These are phyloP conservation scores for Yponomeuta plumbellus DNA, from an alignment of 2,888 invertebrate species.

Conservation along the genomic window DNA sequence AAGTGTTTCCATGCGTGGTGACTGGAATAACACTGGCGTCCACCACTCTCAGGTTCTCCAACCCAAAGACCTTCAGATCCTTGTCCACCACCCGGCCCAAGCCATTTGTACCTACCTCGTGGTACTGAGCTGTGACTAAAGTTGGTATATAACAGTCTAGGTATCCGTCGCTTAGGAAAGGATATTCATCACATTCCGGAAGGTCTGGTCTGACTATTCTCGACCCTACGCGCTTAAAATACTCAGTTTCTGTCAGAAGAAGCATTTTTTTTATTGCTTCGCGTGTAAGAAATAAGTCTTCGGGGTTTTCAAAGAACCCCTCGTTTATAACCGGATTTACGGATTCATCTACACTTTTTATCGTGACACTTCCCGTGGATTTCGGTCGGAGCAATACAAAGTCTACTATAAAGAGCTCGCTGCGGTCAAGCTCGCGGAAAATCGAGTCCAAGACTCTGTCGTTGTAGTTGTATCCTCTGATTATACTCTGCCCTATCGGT, in stretches of 20 bases:
- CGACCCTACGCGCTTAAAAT: slow-evolving; percentile 28
- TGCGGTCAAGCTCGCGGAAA: background rate
- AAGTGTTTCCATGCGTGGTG: slow-evolving; percentile 7
- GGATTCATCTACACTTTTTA: slow-evolving; percentile 7
- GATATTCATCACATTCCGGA: slow-evolving; percentile 32
- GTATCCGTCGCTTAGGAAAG: slow-evolving; percentile 42
- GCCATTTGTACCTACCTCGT: slow-evolving; percentile 50
- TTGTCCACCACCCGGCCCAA: slow-evolving; percentile 18
- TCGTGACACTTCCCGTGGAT: slow-evolving; percentile 38
- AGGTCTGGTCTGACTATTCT: slow-evolving; percentile 41
- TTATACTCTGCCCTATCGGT: slow-evolving; percentile 28
- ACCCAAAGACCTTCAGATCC: slow-evolving; percentile 14
- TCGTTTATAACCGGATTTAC: background rate
- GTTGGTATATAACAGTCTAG: slow-evolving; percentile 48
- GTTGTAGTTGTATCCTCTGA: slow-evolving; percentile 4
- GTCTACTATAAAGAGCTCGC: slow-evolving; percentile 26
- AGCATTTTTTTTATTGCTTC: slow-evolving; percentile 34
- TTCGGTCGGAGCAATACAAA: slow-evolving; percentile 33
- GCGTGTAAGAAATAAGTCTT: slow-evolving; percentile 25
- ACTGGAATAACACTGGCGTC: slow-evolving; percentile 17
- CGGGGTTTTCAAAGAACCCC: slow-evolving; percentile 23
- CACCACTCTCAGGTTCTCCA: slow-evolving; percentile 11
- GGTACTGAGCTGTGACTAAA: slow-evolving; percentile 38
- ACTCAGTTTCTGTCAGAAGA: slow-evolving; percentile 28
- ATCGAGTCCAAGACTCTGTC: slow-evolving; percentile 3